A percentile compares a stretch with the other conserved stretches of the same genome.
Evolutionary conservation across 2,113 vertebrate species (phyloP).

Genomic region (Hemiscyllium ocellatum): DNA sequence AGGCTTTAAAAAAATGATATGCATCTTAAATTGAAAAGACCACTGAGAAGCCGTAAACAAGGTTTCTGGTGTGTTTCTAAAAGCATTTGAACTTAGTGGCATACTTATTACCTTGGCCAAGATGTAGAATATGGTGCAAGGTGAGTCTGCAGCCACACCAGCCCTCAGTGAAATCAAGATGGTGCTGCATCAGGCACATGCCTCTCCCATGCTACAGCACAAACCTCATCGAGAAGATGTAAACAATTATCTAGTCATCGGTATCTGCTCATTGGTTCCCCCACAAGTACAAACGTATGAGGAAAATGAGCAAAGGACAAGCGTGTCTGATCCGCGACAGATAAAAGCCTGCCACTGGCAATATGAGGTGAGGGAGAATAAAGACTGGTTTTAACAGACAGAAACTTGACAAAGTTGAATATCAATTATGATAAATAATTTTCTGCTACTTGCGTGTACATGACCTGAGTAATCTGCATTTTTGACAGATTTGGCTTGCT

Average conservation of each 20-base stretch:
- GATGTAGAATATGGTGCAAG: background rate
- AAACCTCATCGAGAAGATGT: no score
- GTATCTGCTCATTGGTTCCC: background rate
- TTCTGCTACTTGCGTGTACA: background rate
- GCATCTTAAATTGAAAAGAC: background rate
- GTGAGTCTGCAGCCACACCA: background rate
- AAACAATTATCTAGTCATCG: background rate
- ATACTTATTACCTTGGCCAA: background rate
- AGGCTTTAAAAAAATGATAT: background rate
- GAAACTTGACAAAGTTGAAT: background rate
- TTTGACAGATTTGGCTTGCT: background rate
- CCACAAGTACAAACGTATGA: background rate
- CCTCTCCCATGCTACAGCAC: background rate
- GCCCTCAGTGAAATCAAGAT: background rate
- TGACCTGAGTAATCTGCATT: background rate
- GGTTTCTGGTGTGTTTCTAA: background rate
- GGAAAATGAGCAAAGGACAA: background rate
- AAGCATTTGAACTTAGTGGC: background rate
- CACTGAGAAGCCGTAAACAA: no score
- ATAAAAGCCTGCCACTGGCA: constrained; percentile 6
- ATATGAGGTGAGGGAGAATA: background rate
- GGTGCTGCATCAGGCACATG: background rate
- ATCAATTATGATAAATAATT: background rate
- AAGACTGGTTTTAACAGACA: constrained; percentile 13
- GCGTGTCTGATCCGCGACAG: background rate